phyloP scores from a whole-genome alignment of 2,113 vertebrate genomes.

The Callospermophilus lateralis region DNA sequence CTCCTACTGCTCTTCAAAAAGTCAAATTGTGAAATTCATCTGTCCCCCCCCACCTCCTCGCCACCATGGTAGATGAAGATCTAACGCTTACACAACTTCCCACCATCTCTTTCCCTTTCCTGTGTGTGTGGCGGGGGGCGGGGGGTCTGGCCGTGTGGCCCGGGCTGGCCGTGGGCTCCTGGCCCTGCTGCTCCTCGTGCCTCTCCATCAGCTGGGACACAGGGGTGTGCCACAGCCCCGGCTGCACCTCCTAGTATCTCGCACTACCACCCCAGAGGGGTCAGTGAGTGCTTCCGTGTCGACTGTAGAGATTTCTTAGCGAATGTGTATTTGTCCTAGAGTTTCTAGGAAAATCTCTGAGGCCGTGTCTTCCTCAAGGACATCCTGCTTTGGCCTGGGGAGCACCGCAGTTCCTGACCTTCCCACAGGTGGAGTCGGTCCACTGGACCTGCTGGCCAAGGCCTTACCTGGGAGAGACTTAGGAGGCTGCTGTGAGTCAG shows the following conservation, averaged over 20 bases:
- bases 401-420: too few relatives aligned
- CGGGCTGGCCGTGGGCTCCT: background rate
- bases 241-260: background rate
- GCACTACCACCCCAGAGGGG: background rate
- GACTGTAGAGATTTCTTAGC: background rate
- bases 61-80: background rate
- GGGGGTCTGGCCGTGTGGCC: too few relatives aligned
- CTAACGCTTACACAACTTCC: too few relatives aligned
- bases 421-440: background rate
- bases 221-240: too few relatives aligned
- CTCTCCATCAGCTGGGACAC: background rate
- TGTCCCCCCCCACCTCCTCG: too few relatives aligned
- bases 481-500: background rate
- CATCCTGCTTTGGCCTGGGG: background rate
- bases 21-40: background rate
- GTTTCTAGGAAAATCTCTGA: background rate
- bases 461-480: background rate
- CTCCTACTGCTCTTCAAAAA: background rate
- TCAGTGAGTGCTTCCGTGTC: background rate
- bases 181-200: too few relatives aligned
- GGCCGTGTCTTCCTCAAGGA: background rate
- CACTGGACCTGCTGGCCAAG: background rate
- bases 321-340: background rate
- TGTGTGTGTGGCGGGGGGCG: too few relatives aligned
- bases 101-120: too few relatives aligned